A percentile compares a stretch with the other conserved stretches of the same genome.
Evolutionary conservation across 1,140 invertebrate species (phyloP).

Genomic region (Dendroctonus ponderosae): DNA sequence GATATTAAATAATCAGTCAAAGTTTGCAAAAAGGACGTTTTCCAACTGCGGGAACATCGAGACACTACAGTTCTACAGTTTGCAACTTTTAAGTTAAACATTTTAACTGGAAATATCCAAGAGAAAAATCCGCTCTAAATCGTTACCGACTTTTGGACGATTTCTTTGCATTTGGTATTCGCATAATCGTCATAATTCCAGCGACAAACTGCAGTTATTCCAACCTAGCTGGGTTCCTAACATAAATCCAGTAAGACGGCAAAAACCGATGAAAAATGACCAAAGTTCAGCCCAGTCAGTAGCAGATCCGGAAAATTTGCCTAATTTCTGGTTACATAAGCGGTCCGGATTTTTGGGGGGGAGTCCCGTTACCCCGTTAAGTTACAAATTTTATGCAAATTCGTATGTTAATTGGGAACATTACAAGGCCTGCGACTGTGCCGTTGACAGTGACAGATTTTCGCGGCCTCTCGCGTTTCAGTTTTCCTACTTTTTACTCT

Average conservation of each 20-base stretch:
- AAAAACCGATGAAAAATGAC: conserved; percentile 32
- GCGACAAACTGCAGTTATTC: no score
- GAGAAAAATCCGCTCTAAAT: no score
- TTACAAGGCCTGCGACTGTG: conserved; percentile 23
- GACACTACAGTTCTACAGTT: no score
- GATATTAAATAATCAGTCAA: no score
- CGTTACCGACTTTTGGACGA: not conserved
- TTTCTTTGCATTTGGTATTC: no score
- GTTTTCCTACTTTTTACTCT: conserved; percentile 31
- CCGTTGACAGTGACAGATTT: conserved; percentile 35
- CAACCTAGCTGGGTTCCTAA: no score
- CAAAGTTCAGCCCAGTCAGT: conserved; percentile 21
- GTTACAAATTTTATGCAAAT: conserved; percentile 37
- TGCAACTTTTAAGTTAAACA: no score
- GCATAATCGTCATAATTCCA: no score
- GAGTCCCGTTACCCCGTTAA: conserved; percentile 14
- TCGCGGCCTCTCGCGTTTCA: conserved; percentile 23
- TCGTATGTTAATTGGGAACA: conserved; percentile 35
- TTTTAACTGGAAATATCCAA: no score
- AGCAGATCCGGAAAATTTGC: conserved; percentile 24
- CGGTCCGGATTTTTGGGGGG: conserved; percentile 3
- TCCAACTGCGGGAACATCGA: no score
- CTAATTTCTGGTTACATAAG: conserved; percentile 33
- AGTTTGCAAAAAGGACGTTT: no score
- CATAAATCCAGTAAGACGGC: not conserved